These are phyloP conservation scores for Hirtodrosophila trivittata DNA, from an alignment of 2,888 invertebrate species.

Conservation along the genomic window DNA sequence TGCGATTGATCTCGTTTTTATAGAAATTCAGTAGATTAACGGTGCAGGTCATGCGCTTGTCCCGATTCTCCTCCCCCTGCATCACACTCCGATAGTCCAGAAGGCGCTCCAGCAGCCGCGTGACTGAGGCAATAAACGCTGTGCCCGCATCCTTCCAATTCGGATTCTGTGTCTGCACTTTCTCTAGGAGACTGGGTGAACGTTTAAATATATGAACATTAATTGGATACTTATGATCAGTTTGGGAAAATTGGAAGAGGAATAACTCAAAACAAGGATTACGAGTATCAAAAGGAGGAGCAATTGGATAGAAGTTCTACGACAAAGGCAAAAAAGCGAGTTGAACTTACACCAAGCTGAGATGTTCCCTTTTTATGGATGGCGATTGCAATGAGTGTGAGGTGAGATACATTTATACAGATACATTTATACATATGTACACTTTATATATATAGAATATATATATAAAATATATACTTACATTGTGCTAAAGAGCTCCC, in stretches of 20 bases:
- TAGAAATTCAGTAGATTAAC: slow-evolving; percentile 98
- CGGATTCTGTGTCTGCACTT: slow-evolving; percentile 92
- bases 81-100: slow-evolving; percentile 97
- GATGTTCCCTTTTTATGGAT: slow-evolving; percentile 90
- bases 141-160: slow-evolving; percentile 96
- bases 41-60: slow-evolving; percentile 98
- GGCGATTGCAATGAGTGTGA: slow-evolving; percentile 73
- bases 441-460: slow-evolving; percentile 26
- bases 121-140: slow-evolving; percentile 96
- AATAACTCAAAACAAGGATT: neutral
- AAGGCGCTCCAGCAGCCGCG: slow-evolving; percentile 92
- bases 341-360: slow-evolving; percentile 95
- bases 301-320: slow-evolving; percentile 21
- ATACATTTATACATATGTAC: slow-evolving; percentile 54
- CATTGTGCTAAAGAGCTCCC: slow-evolving; percentile 97
- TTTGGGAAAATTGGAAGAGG: too few species aligned
- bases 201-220: too few species aligned
- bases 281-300: neutral
- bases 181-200: slow-evolving; percentile 92
- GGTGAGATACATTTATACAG: slow-evolving; percentile 59
- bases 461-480: slow-evolving; percentile 86
- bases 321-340: slow-evolving; percentile 40
- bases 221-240: too few species aligned
- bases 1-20: slow-evolving; percentile 96
- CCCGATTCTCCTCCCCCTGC: slow-evolving; percentile 97